Evolutionary conservation across 1,140 invertebrate genomes (phyloP).

Genomic region (Cheumatopsyche charites): DNA sequence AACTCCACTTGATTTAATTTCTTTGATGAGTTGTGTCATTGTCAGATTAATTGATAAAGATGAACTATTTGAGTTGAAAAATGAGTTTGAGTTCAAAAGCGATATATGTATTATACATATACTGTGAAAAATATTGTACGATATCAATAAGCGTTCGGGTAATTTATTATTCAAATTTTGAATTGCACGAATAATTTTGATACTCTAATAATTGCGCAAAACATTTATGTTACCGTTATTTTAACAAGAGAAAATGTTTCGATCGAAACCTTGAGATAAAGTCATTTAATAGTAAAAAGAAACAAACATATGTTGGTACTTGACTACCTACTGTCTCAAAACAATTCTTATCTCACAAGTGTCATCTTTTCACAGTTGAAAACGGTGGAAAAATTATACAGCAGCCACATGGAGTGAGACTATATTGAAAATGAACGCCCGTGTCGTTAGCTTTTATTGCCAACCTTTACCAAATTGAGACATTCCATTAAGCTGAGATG

Average conservation of each 20-base stretch:
- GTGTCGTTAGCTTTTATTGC: conserved; percentile 33
- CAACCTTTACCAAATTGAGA: conserved; percentile 37
- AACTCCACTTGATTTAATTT: conserved; percentile 1
- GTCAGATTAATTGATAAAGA: background rate
- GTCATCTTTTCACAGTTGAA: conserved; percentile 18
- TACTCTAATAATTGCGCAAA: too few species aligned
- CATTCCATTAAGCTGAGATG: conserved; percentile 24
- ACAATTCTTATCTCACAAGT: background rate
- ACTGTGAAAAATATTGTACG: too few species aligned
- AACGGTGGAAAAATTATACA: conserved; percentile 6
- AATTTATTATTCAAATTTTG: too few species aligned
- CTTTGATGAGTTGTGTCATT: background rate
- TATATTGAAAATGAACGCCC: conserved; percentile 25
- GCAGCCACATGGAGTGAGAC: background rate
- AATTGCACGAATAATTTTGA: too few species aligned
- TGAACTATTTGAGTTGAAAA: too few species aligned
- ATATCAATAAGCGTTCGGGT: too few species aligned
- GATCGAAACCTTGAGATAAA: conserved; percentile 6
- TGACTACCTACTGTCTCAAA: background rate
- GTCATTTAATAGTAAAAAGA: too few species aligned
- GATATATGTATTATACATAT: too few species aligned
- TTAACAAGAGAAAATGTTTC: background rate
- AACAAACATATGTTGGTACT: background rate
- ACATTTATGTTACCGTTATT: background rate
- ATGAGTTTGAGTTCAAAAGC: too few species aligned